phyloP scores from a whole-genome alignment of 1,140 invertebrate species.

The Grapholita molesta region DNA sequence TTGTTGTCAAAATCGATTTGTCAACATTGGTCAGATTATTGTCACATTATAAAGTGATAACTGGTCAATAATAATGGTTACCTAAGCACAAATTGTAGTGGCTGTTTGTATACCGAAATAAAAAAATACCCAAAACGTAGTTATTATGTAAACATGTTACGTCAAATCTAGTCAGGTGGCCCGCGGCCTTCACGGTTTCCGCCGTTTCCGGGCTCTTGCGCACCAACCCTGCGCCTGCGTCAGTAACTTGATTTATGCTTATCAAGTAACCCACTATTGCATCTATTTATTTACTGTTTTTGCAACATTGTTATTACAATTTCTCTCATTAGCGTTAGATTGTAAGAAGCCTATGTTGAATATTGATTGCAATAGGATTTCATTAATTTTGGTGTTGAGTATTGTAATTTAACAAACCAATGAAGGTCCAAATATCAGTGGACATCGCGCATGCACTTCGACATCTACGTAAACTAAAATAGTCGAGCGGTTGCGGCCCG shows the following conservation, averaged over 20 bases:
- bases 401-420: conserved; percentile 19
- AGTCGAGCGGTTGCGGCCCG: conserved; percentile 60
- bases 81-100: too few relatives aligned
- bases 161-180: conserved; percentile 25
- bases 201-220: conserved; percentile 28
- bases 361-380: background rate
- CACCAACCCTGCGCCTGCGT: conserved; percentile 20
- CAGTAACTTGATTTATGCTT: conserved; percentile 34
- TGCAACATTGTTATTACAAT: conserved; percentile 13
- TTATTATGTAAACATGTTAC: conserved; percentile 25
- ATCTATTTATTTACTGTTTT: conserved; percentile 29
- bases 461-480: conserved; percentile 74
- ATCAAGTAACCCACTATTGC: conserved; percentile 30
- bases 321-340: background rate
- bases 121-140: background rate
- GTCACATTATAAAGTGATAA: too few relatives aligned
- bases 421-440: conserved; percentile 58
- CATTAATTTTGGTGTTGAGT: background rate
- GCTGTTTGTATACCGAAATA: background rate
- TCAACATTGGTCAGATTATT: too few relatives aligned
- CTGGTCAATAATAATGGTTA: too few relatives aligned
- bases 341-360: background rate
- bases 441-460: conserved; percentile 63
- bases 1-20: too few relatives aligned
- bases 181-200: conserved; percentile 33